A percentile compares a stretch with the other conserved stretches of the same genome.
These are phyloP conservation scores for Ligdia adustata DNA, from an alignment of 2,888 invertebrate genomes.

Conservation along the genomic window DNA sequence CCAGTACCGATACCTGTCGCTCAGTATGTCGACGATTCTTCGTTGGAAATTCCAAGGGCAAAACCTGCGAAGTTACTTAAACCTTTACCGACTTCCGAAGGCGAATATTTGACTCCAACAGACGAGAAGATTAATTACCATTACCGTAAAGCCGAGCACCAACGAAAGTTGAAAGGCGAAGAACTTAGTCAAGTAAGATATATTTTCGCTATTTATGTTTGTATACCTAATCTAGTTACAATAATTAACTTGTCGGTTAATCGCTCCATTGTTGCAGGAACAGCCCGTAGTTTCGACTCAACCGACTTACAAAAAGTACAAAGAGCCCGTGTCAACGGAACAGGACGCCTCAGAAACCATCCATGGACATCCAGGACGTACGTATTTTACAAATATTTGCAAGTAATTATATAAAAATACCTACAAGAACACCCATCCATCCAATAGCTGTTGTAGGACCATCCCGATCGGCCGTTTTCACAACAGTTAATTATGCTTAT, in stretches of 20 bases:
- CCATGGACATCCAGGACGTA: constrained; percentile 68
- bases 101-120: constrained; percentile 48
- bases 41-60: constrained; percentile 68
- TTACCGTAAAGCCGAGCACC: constrained; percentile 78
- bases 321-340: constrained; percentile 51
- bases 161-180: constrained; percentile 69
- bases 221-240: constrained; percentile 15
- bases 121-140: constrained; percentile 70
- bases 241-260: constrained; percentile 27
- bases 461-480: no score
- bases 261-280: constrained; percentile 27
- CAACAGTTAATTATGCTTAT: no score
- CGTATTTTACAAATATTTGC: no score
- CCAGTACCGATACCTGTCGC: constrained; percentile 71
- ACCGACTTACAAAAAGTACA: constrained; percentile 47
- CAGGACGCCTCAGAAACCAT: constrained; percentile 71
- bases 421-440: no score
- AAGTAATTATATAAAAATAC: no score
- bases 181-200: constrained; percentile 50
- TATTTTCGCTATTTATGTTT: constrained; percentile 25
- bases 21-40: constrained; percentile 56
- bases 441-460: no score
- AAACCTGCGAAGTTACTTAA: constrained; percentile 68
- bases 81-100: constrained; percentile 56
- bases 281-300: constrained; percentile 26